Percentiles rank a stretch among this genome's conserved stretches.
Evolutionary conservation across 2,797 vertebrate species (phyloP).

Genomic region (Oophaga sylvatica): DNA sequence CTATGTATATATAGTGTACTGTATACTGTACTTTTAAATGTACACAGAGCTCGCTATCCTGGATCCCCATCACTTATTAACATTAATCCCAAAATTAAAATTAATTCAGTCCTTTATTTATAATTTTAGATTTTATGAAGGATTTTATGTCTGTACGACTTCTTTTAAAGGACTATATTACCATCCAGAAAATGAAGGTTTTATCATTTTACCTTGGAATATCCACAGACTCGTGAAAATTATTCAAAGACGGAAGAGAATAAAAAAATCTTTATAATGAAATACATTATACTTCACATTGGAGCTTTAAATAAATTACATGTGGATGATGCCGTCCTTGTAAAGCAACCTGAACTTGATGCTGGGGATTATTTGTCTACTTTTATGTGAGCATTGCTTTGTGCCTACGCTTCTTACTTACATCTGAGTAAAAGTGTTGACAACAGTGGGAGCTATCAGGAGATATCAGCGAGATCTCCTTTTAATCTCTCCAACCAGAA

Average conservation of each 20-base stretch:
- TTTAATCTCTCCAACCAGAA: conserved; percentile 50
- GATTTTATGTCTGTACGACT: not conserved
- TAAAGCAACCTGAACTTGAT: conserved; percentile 37
- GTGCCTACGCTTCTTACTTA: conserved; percentile 39
- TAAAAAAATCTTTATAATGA: conserved; percentile 11
- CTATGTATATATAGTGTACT: not conserved
- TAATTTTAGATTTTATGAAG: not conserved
- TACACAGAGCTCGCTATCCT: not conserved
- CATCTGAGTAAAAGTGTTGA: conserved; percentile 54
- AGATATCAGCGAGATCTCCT: conserved; percentile 46
- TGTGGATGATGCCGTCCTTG: conserved; percentile 17
- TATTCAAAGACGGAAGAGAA: not conserved
- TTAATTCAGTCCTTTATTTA: not conserved
- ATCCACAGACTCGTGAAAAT: not conserved
- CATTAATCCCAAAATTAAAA: not conserved
- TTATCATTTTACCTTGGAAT: conserved; percentile 9
- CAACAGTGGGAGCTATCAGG: conserved; percentile 25
- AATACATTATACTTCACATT: conserved; percentile 5
- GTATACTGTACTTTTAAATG: not conserved
- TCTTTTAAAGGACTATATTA: not conserved
- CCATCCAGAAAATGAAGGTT: not conserved
- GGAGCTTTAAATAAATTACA: conserved; percentile 11
- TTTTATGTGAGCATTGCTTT: conserved; percentile 47
- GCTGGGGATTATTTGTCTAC: conserved; percentile 25
- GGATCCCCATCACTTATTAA: not conserved